Conservation (phyloP, 1,140 invertebrate genomes). For the Samia ricini region DNA sequence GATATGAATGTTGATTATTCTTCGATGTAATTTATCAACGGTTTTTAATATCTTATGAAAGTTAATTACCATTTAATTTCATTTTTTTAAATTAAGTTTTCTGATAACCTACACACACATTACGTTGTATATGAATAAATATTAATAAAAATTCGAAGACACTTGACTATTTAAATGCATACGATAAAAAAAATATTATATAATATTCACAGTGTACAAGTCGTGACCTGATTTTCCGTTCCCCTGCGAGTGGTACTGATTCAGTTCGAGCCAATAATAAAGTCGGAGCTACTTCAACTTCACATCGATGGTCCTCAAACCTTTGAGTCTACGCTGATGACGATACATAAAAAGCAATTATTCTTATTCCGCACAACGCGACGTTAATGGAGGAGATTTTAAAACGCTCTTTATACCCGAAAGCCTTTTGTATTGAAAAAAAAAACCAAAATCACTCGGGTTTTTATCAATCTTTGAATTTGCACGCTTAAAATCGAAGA, state of each 20-base stretch:
- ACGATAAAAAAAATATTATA: neutral
- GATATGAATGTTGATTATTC: too few relatives aligned
- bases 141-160: neutral
- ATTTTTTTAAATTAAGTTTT: too few relatives aligned
- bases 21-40: too few relatives aligned
- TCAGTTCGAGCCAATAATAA: constrained; percentile 66
- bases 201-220: constrained; percentile 16
- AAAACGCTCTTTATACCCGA: constrained; percentile 24
- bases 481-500: neutral
- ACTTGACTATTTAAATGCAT: neutral
- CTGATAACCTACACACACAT: too few relatives aligned
- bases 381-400: constrained; percentile 41
- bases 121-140: neutral
- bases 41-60: too few relatives aligned
- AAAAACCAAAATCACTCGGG: neutral
- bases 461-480: neutral
- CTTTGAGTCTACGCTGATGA: constrained; percentile 55
- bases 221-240: constrained; percentile 59
- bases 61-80: too few relatives aligned
- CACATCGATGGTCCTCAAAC: constrained; percentile 59
- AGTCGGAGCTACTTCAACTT: constrained; percentile 55
- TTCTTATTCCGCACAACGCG: constrained; percentile 64
- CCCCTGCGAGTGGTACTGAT: constrained; percentile 41
- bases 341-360: constrained; percentile 64
- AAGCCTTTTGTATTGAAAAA: neutral